Evolutionary conservation across 2,113 vertebrate species (phyloP).

Genomic region (Cyprinodon variegatus): DNA sequence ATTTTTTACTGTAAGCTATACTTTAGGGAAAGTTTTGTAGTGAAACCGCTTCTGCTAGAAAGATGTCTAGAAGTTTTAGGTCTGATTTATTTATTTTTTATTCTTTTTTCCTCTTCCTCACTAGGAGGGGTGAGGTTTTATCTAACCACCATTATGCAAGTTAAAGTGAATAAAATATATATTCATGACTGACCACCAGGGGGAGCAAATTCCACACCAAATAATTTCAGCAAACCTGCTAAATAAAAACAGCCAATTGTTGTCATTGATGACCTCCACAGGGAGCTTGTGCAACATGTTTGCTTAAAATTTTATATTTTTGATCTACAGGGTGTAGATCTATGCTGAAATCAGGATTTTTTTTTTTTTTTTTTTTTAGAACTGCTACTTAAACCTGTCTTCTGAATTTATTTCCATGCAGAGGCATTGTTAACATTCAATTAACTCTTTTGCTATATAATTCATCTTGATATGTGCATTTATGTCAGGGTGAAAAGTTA

Average conservation of each 20-base stretch:
- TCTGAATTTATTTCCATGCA: not conserved
- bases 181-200: constrained; percentile 26
- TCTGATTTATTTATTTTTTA: too few species aligned
- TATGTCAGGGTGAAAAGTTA: not conserved
- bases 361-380: not conserved
- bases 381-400: not conserved
- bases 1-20: too few species aligned
- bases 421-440: not conserved
- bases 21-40: too few species aligned
- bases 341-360: not conserved
- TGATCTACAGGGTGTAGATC: not conserved
- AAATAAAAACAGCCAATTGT: constrained; percentile 19
- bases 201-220: not conserved
- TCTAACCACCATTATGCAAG: too few species aligned
- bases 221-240: not conserved
- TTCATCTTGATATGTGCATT: not conserved
- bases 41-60: too few species aligned
- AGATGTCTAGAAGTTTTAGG: too few species aligned
- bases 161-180: too few species aligned
- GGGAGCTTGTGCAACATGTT: not conserved
- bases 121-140: too few species aligned
- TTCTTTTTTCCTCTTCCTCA: too few species aligned
- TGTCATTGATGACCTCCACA: constrained; percentile 18
- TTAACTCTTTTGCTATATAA: not conserved
- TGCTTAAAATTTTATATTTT: not conserved